Evolutionary conservation across 2,888 invertebrate species (phyloP), one percentile per base, ranked within the genome.

Genomic region (Dicycla oo): DNA sequence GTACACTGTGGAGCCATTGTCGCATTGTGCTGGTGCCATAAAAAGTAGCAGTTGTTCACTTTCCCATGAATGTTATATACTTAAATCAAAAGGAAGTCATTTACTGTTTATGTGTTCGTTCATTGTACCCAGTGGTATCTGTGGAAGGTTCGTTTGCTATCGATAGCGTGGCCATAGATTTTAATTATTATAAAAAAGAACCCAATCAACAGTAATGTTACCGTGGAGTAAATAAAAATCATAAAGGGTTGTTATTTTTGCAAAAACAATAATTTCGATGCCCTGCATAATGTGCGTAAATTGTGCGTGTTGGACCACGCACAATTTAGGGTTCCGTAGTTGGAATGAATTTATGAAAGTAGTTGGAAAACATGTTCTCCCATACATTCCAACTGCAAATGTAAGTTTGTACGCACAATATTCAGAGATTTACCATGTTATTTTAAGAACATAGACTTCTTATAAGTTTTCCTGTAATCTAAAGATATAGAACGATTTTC

Each of bases 1-100:
- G 60, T 61, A 74, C 82, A 6, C 82, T 0, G 43, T 65, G 79
- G 80, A 74, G 60, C 69, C 63, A 65, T 80, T 74, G 26, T n/a
- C 0, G 45, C 40, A 64, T 72, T 47, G 79, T 54, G 11, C 40
- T 73, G 74, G 57, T 65, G 18, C 57, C 61, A 69, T 69, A 64
- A 77, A 75, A 54, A 47, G 58, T 47, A 57, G 26, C 78, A 64
- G 66, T 60, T 82, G 82, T 51, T 53, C 23, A 43, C 2, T 38
- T 69, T 78, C 60, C 54, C 78, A 69, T 78, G 63, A 66, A 82
- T 60, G 10, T 63, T 71, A 54, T n/a, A 53, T 30, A 30, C n/a
- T 34, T 56, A 13, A 60, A 73, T 64, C 58, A 43, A 45, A 77
- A 34, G 10, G 1, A 45, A 13, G 30, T 58, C 26, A 73, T 82